A percentile compares a stretch with the other conserved stretches of the same genome.
phyloP scores from a whole-genome alignment of 2,888 invertebrate species.

The Chrysolina haemoptera region DNA sequence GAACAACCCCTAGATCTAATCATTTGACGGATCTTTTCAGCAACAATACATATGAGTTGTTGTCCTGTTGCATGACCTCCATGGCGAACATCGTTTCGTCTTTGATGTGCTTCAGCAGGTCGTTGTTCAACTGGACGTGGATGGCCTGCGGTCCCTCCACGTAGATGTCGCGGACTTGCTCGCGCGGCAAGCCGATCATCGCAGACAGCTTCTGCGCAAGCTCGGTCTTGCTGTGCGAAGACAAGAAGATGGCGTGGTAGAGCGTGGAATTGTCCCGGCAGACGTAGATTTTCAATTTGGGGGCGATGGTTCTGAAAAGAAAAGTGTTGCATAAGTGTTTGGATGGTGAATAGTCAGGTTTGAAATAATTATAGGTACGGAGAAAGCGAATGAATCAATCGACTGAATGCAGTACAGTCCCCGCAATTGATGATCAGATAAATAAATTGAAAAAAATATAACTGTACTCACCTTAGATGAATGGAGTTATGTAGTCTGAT shows the following conservation, averaged over 20 bases:
- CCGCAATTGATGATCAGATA: not conserved
- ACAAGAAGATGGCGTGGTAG: slow-evolving; percentile 88
- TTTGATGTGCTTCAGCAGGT: slow-evolving; percentile 86
- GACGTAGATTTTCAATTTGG: slow-evolving; percentile 88
- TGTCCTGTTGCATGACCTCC: slow-evolving; percentile 70
- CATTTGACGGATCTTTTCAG: slow-evolving; percentile 66
- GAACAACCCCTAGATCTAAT: not conserved
- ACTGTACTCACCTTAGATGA: slow-evolving; percentile 81
- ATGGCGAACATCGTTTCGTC: slow-evolving; percentile 83
- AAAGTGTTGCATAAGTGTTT: not conserved
- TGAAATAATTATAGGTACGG: no score
- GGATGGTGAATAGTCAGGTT: no score
- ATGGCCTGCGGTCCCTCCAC: slow-evolving; percentile 89
- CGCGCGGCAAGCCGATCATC: slow-evolving; percentile 72
- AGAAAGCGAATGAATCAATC: no score
- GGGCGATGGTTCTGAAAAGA: slow-evolving; percentile 75
- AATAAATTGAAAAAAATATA: not conserved
- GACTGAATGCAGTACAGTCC: no score
- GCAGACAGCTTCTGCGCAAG: slow-evolving; percentile 77
- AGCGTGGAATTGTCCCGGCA: slow-evolving; percentile 78
- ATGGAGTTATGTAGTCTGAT: slow-evolving; percentile 93
- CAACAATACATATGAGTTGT: slow-evolving; percentile 68
- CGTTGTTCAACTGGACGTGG: slow-evolving; percentile 87
- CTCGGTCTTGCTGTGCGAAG: slow-evolving; percentile 78
- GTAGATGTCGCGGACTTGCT: slow-evolving; percentile 74